Evolutionary conservation across 2,888 invertebrate species (phyloP), one percentile per base, ranked within the genome.

Genomic region (Oligia strigilis): DNA sequence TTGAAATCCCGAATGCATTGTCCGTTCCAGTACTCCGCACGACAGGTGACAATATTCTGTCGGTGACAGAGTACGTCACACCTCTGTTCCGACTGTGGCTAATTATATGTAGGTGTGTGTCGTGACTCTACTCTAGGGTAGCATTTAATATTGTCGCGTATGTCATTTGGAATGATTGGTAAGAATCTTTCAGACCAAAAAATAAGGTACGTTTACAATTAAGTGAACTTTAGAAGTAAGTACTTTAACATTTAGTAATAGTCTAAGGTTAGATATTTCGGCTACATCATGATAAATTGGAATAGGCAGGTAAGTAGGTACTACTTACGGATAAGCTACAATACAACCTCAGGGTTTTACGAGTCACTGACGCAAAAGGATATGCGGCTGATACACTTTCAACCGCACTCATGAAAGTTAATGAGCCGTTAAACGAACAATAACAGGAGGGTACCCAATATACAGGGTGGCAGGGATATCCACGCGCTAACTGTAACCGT

Each of bases 1-100:
- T 87, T 79, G 80, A 87, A 90, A 91, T 91, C 82, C 83, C 87
- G 78, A 88, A 87, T 79, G 84, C 87, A 87, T 86, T 87, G 82
- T 83, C 86, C 74, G 77, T 77, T 76, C 52, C 72, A 49, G 72
- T 85, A 83, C 60, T 79, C 52, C 75, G 65, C 65, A 49, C 71
- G 85, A 80, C 85, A 83, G 80, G 77, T 86, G 87, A 87, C 89
- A 87, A 87, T 87, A 83, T 72, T 86, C 82, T 87, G 90, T 87
- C 84, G 79, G 75, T 84, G 78, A 84, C 86, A 85, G 64, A 77
- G 66, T 75, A 78, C 82, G 85, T 76, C 79, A 82, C 75, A 67
- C 67, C 79, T 84, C 80, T 49, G 60, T 67, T 69, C 66, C 77
- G 67, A 83, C 81, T 64, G 72, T 67, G 73, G 70, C 84, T 89